Percentiles rank a stretch among this genome's conserved stretches.
These are phyloP conservation scores for Teleogryllus occipitalis DNA, from an alignment of 1,140 invertebrate species.

Conservation along the genomic window DNA sequence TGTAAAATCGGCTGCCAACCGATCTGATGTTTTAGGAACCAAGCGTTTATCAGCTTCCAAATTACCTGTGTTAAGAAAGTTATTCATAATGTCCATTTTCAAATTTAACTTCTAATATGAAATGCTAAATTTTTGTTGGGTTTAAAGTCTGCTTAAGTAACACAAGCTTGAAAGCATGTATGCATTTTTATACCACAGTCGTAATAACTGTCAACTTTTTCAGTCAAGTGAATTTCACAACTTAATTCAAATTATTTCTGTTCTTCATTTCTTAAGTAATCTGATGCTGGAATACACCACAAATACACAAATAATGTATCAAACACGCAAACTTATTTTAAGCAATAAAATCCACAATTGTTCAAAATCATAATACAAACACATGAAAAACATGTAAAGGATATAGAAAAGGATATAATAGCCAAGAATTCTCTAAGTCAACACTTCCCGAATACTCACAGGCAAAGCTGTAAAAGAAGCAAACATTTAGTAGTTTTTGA, in stretches of 20 bases:
- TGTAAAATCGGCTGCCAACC: slow-evolving; percentile 42
- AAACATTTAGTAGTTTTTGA: background rate
- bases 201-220: too few relatives aligned
- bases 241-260: too few relatives aligned
- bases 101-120: background rate
- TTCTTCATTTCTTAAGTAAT: too few relatives aligned
- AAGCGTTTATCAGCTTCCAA: slow-evolving; percentile 32
- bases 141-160: too few relatives aligned
- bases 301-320: too few relatives aligned
- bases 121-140: background rate
- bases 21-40: slow-evolving; percentile 44
- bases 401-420: background rate
- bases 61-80: background rate
- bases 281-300: too few relatives aligned
- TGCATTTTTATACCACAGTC: too few relatives aligned
- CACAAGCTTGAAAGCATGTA: too few relatives aligned
- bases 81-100: background rate
- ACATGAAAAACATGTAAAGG: background rate
- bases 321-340: too few relatives aligned
- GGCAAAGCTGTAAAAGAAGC: background rate
- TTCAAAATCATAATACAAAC: too few relatives aligned
- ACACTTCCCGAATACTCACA: background rate
- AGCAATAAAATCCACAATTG: too few relatives aligned
- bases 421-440: background rate
- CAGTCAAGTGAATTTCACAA: too few relatives aligned